A percentile compares a stretch with the other conserved stretches of the same genome.
These are phyloP conservation scores for Stylophora pistillata DNA, from an alignment of 64 coral and sea anemone species.

Conservation along the genomic window DNA sequence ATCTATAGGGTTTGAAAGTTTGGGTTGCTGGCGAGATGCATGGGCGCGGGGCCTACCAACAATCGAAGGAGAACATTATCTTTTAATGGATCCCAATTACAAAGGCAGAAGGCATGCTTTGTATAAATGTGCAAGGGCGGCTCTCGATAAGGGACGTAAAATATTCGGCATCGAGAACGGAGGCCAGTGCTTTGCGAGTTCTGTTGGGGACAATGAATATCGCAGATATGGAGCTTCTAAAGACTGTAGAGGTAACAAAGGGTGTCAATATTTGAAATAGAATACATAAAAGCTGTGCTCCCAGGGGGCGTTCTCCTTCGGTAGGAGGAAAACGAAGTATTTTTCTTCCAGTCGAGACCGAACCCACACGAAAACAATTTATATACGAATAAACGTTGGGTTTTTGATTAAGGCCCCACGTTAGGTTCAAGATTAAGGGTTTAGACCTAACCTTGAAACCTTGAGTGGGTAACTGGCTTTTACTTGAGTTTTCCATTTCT, in stretches of 20 bases:
- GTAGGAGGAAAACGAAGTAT: no score
- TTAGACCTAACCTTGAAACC: no score
- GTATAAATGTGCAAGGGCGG: constrained; percentile 83
- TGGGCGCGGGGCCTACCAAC: constrained; percentile 78
- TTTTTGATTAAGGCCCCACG: no score
- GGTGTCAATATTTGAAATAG: no score
- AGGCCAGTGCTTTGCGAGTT: constrained; percentile 90
- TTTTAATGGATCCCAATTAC: constrained; percentile 94
- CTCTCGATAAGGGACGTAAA: constrained; percentile 57
- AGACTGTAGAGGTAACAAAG: constrained; percentile 71
- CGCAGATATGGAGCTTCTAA: constrained; percentile 70
- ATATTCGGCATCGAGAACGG: constrained; percentile 95
- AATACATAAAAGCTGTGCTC: no score
- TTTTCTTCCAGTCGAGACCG: no score
- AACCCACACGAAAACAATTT: no score
- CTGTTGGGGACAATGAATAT: constrained; percentile 17
- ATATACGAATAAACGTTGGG: no score
- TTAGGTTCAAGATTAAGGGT: no score
- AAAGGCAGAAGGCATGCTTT: constrained; percentile 74
- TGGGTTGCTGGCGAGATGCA: constrained; percentile 89
- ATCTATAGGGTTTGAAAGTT: constrained; percentile 72
- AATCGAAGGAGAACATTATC: constrained; percentile 67
- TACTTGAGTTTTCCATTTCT: no score
- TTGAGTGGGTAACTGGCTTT: no score
- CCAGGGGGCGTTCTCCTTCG: no score